phyloP scores from a whole-genome alignment of 2,888 invertebrate species.

The Dusona sp. region DNA sequence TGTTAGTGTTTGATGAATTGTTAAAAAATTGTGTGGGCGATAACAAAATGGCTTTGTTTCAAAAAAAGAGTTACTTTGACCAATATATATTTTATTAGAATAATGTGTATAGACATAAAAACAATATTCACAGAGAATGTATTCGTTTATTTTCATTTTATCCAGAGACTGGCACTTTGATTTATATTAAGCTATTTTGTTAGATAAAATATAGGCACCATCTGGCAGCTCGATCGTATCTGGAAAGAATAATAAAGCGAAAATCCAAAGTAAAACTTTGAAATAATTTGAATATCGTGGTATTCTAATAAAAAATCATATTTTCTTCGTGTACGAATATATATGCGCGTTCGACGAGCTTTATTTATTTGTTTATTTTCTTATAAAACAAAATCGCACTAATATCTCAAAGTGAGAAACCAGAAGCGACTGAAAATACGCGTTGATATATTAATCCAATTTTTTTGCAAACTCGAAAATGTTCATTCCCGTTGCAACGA shows the following conservation, averaged over 20 bases:
- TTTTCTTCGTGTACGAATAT: slow-evolving; percentile 13
- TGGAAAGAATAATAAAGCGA: slow-evolving; percentile 22
- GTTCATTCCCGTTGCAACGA: not conserved
- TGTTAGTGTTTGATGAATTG: too few species aligned
- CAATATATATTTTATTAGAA: slow-evolving; percentile 12
- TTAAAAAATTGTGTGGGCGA: too few species aligned
- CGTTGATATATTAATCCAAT: not conserved
- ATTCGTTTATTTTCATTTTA: slow-evolving; percentile 55
- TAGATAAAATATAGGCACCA: slow-evolving; percentile 64
- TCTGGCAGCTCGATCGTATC: slow-evolving; percentile 46
- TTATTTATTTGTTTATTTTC: not conserved
- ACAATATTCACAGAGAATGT: slow-evolving; percentile 31
- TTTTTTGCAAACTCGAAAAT: not conserved
- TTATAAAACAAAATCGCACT: not conserved
- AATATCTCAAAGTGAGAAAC: not conserved
- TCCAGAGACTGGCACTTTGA: slow-evolving; percentile 60
- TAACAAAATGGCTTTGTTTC: not conserved
- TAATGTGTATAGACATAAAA: slow-evolving; percentile 10
- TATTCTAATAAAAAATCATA: not conserved
- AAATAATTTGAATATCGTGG: not conserved
- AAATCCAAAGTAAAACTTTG: slow-evolving; percentile 17
- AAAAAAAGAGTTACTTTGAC: not conserved
- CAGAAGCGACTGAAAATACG: not conserved
- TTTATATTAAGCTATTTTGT: slow-evolving; percentile 43
- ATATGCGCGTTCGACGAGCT: not conserved